These are phyloP conservation scores for Chaetops frenatus DNA, from an alignment of 2,113 vertebrate species.

Conservation along the genomic window DNA sequence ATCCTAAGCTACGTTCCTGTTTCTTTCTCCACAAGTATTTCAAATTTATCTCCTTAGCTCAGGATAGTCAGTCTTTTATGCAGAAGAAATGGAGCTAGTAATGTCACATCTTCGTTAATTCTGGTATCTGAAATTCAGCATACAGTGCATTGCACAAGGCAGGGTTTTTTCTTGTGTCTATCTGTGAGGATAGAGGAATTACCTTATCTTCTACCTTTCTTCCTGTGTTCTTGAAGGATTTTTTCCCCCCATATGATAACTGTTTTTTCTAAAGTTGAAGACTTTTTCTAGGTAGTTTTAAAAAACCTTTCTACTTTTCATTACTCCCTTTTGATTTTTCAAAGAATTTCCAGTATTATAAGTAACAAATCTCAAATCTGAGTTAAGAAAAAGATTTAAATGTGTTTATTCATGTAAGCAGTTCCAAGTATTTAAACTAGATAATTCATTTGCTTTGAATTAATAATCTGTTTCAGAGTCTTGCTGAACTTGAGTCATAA, in stretches of 20 bases:
- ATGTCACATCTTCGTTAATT: neutral
- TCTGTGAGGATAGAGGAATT: neutral
- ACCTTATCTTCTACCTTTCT: neutral
- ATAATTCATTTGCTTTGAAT: slow-evolving; percentile 46
- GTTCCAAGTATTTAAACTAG: neutral
- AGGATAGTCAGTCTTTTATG: neutral
- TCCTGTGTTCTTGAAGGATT: neutral
- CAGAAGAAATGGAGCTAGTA: neutral
- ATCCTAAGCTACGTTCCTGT: neutral
- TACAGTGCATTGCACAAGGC: neutral
- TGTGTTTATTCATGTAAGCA: neutral
- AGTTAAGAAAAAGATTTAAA: neutral
- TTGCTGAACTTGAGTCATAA: neutral
- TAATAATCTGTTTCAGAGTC: neutral
- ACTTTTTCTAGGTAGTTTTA: neutral
- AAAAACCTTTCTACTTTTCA: neutral
- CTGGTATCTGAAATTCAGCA: neutral
- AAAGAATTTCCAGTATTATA: slow-evolving; percentile 37
- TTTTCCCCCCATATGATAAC: neutral
- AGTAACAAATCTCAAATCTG: slow-evolving; percentile 22
- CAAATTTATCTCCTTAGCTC: neutral
- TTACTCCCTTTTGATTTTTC: slow-evolving; percentile 28
- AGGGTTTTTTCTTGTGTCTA: neutral
- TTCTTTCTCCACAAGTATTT: neutral
- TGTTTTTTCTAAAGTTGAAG: neutral